Base-by-base conservation (phyloP, 2,113 vertebrate genomes). In the Trinectes maculatus region DNA sequence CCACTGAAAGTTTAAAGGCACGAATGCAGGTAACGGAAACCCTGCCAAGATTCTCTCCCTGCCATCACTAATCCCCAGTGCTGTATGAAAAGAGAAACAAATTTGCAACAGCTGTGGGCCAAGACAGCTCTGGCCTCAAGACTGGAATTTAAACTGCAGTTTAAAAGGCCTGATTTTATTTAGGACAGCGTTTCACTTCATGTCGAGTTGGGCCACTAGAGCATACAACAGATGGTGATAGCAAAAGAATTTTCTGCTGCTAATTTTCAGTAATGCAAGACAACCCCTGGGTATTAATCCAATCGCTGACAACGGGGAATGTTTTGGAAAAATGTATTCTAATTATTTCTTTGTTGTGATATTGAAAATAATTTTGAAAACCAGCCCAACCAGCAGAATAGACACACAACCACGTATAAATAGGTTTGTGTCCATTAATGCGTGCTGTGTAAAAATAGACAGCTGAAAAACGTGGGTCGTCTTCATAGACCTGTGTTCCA, bases 401-500 rank as follows among this genome's bases (percentile, higher is more conserved):
- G 54, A 28, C 26, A 31, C 36, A 28, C 8, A 13, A n/a, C 8
- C 34, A 33, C 9, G 6, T 22, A 12, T 51, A 13, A 42, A 19
- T 64, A 36, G 53, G 28, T 71, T 33, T 59, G 39, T 28, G 21
- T 36, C 12, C 42, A 21, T 46, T 52, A 33, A 26, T 33, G n/a
- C 8, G 29, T 25, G 63, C 16, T 10, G 18, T 43, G 56, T 46
- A 64, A 66, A 72, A 71, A 82, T 34, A 37, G 68, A 74, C 69
- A 65, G 74, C 72, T 28, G 71, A 51, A 75, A 37, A 44, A 29
- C 6, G 8, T 7, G 6, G 78, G 28, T 79, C 19, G 40, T 70
- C 72, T 74, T 80, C 67, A 76, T 68, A 59, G 74, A 82, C 81
- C 63, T 62, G 58, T 71, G 56, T 74, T 83, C 54, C 44, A 69